phyloP scores from a whole-genome alignment of 2,888 invertebrate species.

The Rhagonycha lutea region DNA sequence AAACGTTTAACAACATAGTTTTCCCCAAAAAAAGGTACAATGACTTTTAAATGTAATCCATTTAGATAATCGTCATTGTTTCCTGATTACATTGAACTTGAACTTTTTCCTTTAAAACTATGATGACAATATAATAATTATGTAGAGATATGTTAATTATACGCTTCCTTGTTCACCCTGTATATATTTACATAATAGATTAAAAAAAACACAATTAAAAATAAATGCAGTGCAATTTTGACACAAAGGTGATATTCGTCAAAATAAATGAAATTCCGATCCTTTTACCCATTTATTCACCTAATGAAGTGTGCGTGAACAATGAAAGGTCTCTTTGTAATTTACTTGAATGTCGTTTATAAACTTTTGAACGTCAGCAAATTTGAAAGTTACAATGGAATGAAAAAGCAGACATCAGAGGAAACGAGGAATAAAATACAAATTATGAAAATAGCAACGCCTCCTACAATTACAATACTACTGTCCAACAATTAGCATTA shows the following conservation, averaged over 20 bases:
- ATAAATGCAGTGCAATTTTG: background rate
- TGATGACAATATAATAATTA: background rate
- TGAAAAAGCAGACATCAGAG: background rate
- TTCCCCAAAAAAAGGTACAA: background rate
- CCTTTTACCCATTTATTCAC: slow-evolving; percentile 15
- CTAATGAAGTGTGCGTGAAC: slow-evolving; percentile 19
- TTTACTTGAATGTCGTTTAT: background rate
- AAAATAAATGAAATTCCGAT: background rate
- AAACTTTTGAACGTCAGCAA: background rate
- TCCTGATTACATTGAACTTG: background rate
- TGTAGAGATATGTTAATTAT: too few species aligned
- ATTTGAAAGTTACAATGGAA: background rate
- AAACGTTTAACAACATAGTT: background rate
- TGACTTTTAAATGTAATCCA: background rate
- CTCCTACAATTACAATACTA: background rate
- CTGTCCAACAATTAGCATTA: background rate
- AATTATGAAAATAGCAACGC: background rate
- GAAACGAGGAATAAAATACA: background rate
- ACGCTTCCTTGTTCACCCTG: background rate
- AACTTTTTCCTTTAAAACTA: background rate
- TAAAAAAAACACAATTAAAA: background rate
- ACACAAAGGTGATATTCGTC: background rate
- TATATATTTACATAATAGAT: background rate
- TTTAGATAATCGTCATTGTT: background rate
- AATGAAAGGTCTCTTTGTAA: background rate